Evolutionary conservation across 1,140 invertebrate species (phyloP).

Genomic region (Microplitis mediator): DNA sequence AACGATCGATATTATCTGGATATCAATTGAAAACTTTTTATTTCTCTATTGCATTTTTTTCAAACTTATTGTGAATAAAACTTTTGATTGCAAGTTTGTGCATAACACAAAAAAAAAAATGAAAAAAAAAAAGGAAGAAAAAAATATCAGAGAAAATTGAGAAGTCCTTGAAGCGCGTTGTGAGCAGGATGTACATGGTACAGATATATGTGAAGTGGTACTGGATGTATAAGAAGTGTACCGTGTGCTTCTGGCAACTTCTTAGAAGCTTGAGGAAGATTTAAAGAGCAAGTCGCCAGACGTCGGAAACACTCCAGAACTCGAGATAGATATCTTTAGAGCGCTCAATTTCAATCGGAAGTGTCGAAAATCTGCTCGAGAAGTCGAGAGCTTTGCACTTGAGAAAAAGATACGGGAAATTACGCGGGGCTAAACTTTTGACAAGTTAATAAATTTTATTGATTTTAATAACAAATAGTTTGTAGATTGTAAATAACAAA

Average conservation of each 20-base stretch:
- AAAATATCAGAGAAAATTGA: not conserved
- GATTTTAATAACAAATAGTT: no score
- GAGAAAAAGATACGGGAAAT: not conserved
- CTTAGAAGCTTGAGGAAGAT: not conserved
- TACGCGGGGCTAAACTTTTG: not conserved
- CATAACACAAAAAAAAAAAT: not conserved
- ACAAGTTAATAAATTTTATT: not conserved
- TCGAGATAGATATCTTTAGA: constrained; percentile 22
- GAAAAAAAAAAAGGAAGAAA: not conserved
- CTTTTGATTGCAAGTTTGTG: not conserved
- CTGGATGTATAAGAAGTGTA: not conserved
- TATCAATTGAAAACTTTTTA: no score
- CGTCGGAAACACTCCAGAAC: constrained; percentile 25
- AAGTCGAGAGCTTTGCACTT: not conserved
- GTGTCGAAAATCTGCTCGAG: constrained; percentile 15
- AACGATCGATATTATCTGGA: no score
- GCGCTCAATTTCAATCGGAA: constrained; percentile 22
- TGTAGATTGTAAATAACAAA: no score
- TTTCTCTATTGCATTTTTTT: not conserved
- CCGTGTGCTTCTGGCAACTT: not conserved
- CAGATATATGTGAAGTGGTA: not conserved
- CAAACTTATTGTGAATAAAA: no score
- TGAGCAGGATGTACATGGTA: not conserved
- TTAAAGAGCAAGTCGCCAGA: constrained; percentile 10
- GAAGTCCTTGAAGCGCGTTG: not conserved